These are phyloP conservation scores for Amblyornis subalaris DNA, from an alignment of 2,113 vertebrate genomes.

Conservation along the genomic window DNA sequence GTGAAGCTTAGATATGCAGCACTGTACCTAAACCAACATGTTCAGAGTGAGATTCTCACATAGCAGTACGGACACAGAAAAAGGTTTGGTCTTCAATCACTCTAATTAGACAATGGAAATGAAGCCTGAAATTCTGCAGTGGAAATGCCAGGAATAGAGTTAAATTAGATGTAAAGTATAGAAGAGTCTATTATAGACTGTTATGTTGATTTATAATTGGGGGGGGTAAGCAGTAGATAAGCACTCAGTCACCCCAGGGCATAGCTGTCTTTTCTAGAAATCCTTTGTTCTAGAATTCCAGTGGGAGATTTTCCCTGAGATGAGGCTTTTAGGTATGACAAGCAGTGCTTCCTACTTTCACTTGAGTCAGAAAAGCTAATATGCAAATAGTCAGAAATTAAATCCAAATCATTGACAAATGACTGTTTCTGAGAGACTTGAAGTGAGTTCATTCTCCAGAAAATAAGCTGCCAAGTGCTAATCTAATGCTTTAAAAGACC, in stretches of 20 bases:
- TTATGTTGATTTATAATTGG: not conserved
- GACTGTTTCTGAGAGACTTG: not conserved
- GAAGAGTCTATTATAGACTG: not conserved
- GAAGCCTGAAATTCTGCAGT: not conserved
- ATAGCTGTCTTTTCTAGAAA: not conserved
- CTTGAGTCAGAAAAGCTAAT: slow-evolving; percentile 7
- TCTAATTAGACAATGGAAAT: not conserved
- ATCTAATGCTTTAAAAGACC: not conserved
- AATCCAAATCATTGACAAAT: slow-evolving; percentile 36
- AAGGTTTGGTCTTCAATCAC: not conserved
- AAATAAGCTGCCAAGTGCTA: not conserved
- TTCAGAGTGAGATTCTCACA: not conserved
- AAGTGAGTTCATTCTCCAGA: not conserved
- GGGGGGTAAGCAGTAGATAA: not conserved
- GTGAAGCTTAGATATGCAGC: not conserved
- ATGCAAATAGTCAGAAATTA: slow-evolving; percentile 23
- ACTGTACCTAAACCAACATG: not conserved
- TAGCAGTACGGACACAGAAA: not conserved
- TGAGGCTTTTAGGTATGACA: not conserved
- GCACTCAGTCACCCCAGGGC: not conserved
- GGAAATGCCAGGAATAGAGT: not conserved
- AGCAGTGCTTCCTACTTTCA: not conserved
- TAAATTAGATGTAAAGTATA: not conserved
- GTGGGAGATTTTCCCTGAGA: not conserved
- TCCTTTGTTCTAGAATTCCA: not conserved